Base-by-base conservation (phyloP, 1,140 invertebrate species). In the Scaptomyza graminum region DNA sequence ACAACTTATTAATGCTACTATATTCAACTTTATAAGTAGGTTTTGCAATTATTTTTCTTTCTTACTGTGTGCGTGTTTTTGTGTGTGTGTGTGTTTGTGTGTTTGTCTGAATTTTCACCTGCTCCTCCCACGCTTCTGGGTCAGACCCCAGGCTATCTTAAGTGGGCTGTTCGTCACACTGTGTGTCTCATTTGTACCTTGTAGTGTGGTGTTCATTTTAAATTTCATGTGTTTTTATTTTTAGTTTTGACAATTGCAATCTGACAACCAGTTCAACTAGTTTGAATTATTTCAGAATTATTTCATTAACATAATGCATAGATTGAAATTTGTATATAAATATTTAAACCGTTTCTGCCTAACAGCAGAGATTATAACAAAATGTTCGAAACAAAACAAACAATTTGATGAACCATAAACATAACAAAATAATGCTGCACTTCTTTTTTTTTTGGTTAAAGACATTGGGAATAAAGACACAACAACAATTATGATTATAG, bases 1-100 rank as follows among this genome's bases (percentile, higher is more conserved):
- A 77, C 76, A 84, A 77, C 74, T 81, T 83, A 80, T 61, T 79
- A 76, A 80, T 66, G 59, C 62, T 85, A 74, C 62, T 85, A 74
- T 61, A 55, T 78, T 76, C 69, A 79, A 74, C 72, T 77, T 81
- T 68, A 43, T 73, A 78, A 73, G 61, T 71, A 65, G 1, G 57
- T 47, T 52, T 57, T 79, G 55, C 31, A 34, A 34, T 2, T 61
- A 68, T 50, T 59, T 51, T 67, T 72, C 49, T 67, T 12, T 64
- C 6, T 57, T 18, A 34, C 52, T 43, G 6, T 66, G n/a, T 60
- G n/a, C 37, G 5, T 54, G 18, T 49, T 15, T 7, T 1, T 31
- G 28, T 31, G 28, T 52, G 39, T 57, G 13, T 69, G 51, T 55
- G 15, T 49, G 28, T 39, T 1, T 59, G 37, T 57, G 15, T 56